A percentile compares a stretch with the other conserved stretches of the same genome.
Evolutionary conservation across 2,888 invertebrate genomes (phyloP).

Genomic region (Nephrotoma flavescens): DNA sequence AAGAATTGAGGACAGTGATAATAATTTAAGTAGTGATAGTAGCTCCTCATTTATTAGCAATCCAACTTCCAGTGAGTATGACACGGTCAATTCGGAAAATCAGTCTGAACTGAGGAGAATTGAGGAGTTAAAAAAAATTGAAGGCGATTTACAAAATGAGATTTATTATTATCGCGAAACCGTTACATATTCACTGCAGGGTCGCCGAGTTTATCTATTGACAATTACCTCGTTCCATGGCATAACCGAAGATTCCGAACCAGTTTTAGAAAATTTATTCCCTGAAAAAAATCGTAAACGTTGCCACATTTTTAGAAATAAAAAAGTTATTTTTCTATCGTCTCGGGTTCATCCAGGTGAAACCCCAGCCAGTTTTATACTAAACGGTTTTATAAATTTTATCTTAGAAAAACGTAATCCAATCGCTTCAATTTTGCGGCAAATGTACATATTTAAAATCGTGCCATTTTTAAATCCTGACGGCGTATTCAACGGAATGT

Average conservation of each 20-base stretch:
- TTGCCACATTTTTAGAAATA: constrained; percentile 58
- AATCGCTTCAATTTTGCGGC: constrained; percentile 50
- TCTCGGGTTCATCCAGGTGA: constrained; percentile 88
- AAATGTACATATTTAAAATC: constrained; percentile 72
- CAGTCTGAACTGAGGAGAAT: background rate
- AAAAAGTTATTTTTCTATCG: constrained; percentile 76
- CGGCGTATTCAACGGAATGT: constrained; percentile 74
- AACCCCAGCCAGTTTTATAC: constrained; percentile 79
- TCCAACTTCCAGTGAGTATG: background rate
- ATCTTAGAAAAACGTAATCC: constrained; percentile 60
- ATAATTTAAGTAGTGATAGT: background rate
- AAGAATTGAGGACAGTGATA: background rate
- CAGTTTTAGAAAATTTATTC: constrained; percentile 54
- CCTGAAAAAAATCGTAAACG: constrained; percentile 50
- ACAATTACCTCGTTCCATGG: constrained; percentile 73
- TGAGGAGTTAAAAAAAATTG: background rate
- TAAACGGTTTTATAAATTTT: constrained; percentile 75
- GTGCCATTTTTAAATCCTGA: constrained; percentile 87
- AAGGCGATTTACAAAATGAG: constrained; percentile 1
- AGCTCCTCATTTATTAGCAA: background rate
- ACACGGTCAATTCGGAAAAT: background rate
- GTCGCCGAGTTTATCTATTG: constrained; percentile 60
- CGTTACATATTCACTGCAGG: constrained; percentile 63
- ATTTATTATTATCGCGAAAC: constrained; percentile 78
- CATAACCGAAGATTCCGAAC: constrained; percentile 55